These are phyloP conservation scores for Sarotherodon lohbergeri DNA, from an alignment of 2,113 vertebrate species.

Conservation along the genomic window DNA sequence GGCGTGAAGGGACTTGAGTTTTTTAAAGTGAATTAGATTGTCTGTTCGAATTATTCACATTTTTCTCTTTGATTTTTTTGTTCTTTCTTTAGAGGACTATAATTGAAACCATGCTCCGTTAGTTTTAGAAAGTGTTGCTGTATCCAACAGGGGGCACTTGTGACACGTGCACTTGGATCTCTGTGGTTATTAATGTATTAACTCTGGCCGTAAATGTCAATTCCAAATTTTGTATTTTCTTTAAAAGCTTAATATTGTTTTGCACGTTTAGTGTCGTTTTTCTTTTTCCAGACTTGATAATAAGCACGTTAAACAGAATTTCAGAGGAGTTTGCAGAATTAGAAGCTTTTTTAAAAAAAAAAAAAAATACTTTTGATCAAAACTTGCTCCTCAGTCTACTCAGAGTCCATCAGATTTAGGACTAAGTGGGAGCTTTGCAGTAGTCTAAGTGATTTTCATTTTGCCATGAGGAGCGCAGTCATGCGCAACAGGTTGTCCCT, in stretches of 20 bases:
- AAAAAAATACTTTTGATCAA: background rate
- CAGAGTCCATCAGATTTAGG: background rate
- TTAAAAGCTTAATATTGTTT: background rate
- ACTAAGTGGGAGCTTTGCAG: background rate
- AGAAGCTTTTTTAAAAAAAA: background rate
- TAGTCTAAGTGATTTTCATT: background rate
- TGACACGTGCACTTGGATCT: background rate
- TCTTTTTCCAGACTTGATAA: background rate
- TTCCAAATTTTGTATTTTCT: background rate
- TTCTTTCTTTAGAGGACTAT: background rate
- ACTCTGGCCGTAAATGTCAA: background rate
- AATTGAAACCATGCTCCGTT: conserved; percentile 17
- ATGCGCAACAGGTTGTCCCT: background rate
- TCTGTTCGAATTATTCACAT: background rate
- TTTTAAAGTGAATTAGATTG: background rate
- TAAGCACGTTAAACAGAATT: background rate
- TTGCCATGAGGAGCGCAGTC: background rate
- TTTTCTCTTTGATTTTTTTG: background rate
- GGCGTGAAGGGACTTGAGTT: background rate
- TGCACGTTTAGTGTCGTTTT: background rate
- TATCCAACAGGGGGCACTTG: conserved; percentile 61
- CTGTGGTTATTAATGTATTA: background rate
- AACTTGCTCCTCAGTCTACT: background rate
- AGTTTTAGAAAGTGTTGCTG: background rate
- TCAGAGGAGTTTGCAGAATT: background rate